phyloP scores from a whole-genome alignment of 1,140 invertebrate genomes.

The Nebria ingens region DNA sequence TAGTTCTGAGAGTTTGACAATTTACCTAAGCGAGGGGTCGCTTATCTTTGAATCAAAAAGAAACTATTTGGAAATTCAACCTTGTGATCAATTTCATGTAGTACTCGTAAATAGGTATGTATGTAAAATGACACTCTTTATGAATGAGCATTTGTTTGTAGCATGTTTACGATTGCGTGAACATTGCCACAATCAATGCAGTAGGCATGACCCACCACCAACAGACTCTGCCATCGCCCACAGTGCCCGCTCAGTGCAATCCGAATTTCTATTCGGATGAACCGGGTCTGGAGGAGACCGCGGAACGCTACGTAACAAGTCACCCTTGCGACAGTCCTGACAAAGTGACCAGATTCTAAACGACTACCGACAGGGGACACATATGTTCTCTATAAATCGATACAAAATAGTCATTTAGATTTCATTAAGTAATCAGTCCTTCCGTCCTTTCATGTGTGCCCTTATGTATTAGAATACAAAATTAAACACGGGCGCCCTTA shows the following conservation, averaged over 20 bases:
- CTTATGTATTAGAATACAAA: not conserved
- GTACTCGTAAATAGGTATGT: too few relatives aligned
- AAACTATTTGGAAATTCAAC: too few relatives aligned
- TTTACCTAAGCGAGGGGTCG: too few relatives aligned
- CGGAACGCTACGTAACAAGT: slow-evolving; percentile 24
- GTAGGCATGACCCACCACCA: slow-evolving; percentile 11
- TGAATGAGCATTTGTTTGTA: slow-evolving; percentile 18
- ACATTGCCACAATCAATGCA: slow-evolving; percentile 29
- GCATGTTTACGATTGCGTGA: slow-evolving; percentile 32
- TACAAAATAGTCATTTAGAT: not conserved
- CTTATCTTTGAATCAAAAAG: too few relatives aligned
- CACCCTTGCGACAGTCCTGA: slow-evolving; percentile 21
- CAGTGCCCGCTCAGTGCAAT: not conserved
- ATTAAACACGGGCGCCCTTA: too few relatives aligned
- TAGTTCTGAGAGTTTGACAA: too few relatives aligned
- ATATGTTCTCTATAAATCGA: slow-evolving; percentile 5
- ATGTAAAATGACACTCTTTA: slow-evolving; percentile 11
- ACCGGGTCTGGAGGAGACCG: slow-evolving; percentile 12
- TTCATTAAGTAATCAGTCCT: slow-evolving; percentile 12
- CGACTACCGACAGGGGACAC: not conserved
- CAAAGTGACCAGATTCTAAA: slow-evolving; percentile 31
- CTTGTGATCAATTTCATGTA: too few relatives aligned
- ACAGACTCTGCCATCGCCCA: not conserved
- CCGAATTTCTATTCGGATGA: not conserved
- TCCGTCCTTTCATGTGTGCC: slow-evolving; percentile 13